Evolutionary conservation across 2,888 invertebrate genomes (phyloP), one percentile per base, ranked within the genome.

Genomic region (Diplolepis rosae): DNA sequence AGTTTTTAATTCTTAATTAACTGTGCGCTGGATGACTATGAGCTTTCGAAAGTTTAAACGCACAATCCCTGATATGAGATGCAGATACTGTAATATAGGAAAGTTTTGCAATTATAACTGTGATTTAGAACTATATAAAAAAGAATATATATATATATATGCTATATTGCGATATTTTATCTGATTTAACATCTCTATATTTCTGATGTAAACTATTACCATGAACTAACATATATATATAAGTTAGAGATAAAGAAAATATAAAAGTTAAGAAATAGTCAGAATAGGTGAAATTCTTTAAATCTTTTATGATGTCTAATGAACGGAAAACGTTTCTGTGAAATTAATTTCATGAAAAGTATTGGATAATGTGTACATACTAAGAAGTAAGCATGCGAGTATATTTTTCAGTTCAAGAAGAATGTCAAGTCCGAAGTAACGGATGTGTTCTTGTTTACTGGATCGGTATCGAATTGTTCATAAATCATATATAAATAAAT

Each of bases 341-440:
- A n/a, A 5, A 42, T 1, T 42, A 6, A 9, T n/a, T n/a, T 42
- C 42, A 6, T 6, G 42, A 42, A 15, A 42, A n/a, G 13, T 15
- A 42, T 42, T 42, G 13, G 42, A 4, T 39, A 6, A 50, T 18
- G 13, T 6, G 24, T 50, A 11, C 0, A 24, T 24, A 50, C 11
- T 2, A 13, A 11, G 24, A 11, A 11, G 18, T 13, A 18, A n/a
- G 32, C 13, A 11, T 22, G 18, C 13, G 32, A 32, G n/a, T 61
- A 24, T n/a, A 22, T 24, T 24, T n/a, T n/a, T n/a, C n/a, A 13
- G 35, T 39, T 39, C 24, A 35, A 35, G 61, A 39, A 61, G 61
- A 61, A 61, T 61, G 39, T 61, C n/a, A 35, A 39, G 35, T 39
- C 39, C 39, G 35, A 61, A 61, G 32, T 61, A 61, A 61, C 61